Percentiles rank a stretch among this genome's conserved stretches.
These are phyloP conservation scores for Tigriopus californicus DNA, from an alignment of 2,888 invertebrate genomes.

Conservation along the genomic window DNA sequence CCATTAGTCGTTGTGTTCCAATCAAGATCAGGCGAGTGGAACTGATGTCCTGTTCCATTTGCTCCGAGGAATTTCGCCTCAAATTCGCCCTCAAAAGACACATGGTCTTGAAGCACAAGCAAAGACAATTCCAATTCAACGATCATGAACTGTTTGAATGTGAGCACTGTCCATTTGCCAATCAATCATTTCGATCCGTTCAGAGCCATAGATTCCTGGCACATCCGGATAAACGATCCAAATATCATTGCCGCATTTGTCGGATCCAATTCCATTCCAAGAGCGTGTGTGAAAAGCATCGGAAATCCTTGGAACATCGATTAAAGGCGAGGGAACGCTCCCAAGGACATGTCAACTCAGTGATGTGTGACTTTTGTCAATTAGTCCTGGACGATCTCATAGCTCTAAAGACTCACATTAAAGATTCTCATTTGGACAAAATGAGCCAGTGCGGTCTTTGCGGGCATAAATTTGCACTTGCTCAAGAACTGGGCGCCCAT, in stretches of 20 bases:
- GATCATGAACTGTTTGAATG: too few species aligned
- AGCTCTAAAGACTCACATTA: background rate
- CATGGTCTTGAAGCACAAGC: constrained; percentile 22
- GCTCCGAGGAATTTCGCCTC: constrained; percentile 46
- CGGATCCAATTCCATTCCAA: too few species aligned
- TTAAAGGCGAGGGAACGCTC: background rate
- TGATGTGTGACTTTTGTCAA: constrained; percentile 8
- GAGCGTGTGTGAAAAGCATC: too few species aligned
- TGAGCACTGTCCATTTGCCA: too few species aligned
- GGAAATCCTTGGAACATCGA: too few species aligned
- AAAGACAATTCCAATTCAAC: too few species aligned
- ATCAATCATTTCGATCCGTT: too few species aligned
- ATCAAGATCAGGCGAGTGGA: constrained; percentile 50
- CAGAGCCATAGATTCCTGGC: too few species aligned
- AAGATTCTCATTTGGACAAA: background rate
- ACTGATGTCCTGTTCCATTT: constrained; percentile 43
- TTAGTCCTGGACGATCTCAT: background rate
- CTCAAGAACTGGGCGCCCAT: constrained; percentile 55
- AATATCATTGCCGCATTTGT: too few species aligned
- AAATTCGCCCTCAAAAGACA: constrained; percentile 52
- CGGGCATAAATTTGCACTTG: constrained; percentile 43
- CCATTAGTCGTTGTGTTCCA: constrained; percentile 59
- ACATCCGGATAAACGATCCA: too few species aligned
- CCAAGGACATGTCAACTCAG: constrained; percentile 23
- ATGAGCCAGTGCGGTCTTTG: constrained; percentile 41